phyloP scores from a whole-genome alignment of 2,113 vertebrate genomes.

The Thinocorus orbignyianus region DNA sequence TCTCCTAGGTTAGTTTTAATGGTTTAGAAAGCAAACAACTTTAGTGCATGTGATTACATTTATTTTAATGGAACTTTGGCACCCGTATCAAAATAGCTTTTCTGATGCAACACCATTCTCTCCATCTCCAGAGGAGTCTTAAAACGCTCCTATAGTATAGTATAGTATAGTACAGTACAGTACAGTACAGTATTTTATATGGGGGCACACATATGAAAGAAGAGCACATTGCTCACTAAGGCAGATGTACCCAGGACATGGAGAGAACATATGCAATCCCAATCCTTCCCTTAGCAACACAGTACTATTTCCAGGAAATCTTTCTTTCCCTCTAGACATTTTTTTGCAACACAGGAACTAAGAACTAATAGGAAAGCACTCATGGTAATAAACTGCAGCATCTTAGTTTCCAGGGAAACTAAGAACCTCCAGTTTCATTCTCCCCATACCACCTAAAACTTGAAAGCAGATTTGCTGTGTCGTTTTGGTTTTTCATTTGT shows the following conservation, averaged over 20 bases:
- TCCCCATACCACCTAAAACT: background rate
- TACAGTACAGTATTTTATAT: background rate
- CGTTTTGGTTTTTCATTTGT: background rate
- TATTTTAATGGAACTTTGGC: background rate
- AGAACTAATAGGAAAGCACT: background rate
- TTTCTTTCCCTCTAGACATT: background rate
- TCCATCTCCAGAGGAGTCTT: background rate
- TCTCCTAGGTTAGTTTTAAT: slow-evolving; percentile 5
- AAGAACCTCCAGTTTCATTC: background rate
- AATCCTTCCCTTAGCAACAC: background rate
- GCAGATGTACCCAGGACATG: background rate
- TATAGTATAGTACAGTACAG: background rate
- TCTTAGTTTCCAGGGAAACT: background rate
- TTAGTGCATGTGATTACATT: background rate
- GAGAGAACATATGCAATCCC: background rate
- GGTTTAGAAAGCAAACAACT: slow-evolving; percentile 29
- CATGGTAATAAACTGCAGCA: background rate
- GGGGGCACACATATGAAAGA: background rate
- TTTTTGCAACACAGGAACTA: background rate
- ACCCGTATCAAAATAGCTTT: slow-evolving; percentile 14
- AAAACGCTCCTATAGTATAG: background rate
- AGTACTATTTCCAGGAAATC: background rate
- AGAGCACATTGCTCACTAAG: background rate
- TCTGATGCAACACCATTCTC: background rate
- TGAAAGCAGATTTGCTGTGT: background rate